These are phyloP conservation scores for Syrmaticus mikado DNA, from an alignment of 2,113 vertebrate genomes.

Conservation along the genomic window DNA sequence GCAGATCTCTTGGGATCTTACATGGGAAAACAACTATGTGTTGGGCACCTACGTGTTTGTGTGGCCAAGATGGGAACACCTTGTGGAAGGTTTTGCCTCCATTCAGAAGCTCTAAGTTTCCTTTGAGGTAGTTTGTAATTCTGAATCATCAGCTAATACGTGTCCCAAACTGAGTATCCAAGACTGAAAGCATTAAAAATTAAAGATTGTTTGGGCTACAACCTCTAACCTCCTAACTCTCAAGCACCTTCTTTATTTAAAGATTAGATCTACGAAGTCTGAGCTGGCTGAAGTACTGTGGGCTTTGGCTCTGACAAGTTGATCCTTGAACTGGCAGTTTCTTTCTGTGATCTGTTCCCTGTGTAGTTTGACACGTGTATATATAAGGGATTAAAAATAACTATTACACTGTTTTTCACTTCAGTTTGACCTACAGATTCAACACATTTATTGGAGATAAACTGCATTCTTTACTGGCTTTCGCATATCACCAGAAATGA, in stretches of 20 bases:
- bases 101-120: not conserved
- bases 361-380: not conserved
- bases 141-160: not conserved
- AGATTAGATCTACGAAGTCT: not conserved
- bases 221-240: not conserved
- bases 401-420: not conserved
- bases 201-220: not conserved
- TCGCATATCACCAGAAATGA: not conserved
- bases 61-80: not conserved
- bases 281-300: not conserved
- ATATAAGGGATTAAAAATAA: not conserved
- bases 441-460: fast-evolving
- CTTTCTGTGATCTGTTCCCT: not conserved
- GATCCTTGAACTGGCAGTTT: not conserved
- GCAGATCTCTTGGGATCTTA: not conserved
- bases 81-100: not conserved
- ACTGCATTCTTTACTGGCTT: not conserved
- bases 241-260: not conserved
- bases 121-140: not conserved
- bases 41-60: not conserved
- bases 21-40: not conserved
- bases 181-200: not conserved
- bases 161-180: not conserved
- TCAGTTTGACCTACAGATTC: not conserved
- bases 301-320: not conserved